phyloP scores from a whole-genome alignment of 2,888 invertebrate species.

The Galeopsomyia nigrocyanea region DNA sequence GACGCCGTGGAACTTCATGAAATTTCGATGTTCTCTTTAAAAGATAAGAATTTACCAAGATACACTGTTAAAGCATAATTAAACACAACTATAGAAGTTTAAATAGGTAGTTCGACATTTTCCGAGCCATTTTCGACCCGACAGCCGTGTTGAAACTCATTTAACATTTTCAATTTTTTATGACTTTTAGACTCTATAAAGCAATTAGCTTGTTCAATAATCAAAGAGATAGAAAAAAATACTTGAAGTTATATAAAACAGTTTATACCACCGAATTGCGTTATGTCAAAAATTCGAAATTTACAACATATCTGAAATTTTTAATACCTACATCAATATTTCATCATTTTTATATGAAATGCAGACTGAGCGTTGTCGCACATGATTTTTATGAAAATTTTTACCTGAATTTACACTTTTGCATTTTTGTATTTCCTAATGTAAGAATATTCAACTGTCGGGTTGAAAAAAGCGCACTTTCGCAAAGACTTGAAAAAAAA shows the following conservation, averaged over 20 bases:
- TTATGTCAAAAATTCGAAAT: background rate
- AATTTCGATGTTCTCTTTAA: slow-evolving; percentile 44
- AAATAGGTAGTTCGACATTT: slow-evolving; percentile 45
- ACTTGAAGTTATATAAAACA: background rate
- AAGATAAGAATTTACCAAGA: slow-evolving; percentile 45
- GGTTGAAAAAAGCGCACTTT: slow-evolving; percentile 44
- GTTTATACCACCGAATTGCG: background rate
- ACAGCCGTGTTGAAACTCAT: slow-evolving; percentile 20
- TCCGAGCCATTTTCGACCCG: slow-evolving; percentile 47
- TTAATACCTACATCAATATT: slow-evolving; percentile 28
- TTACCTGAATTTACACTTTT: slow-evolving; percentile 45
- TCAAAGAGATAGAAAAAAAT: background rate
- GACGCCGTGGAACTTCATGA: slow-evolving; percentile 28
- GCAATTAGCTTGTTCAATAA: background rate
- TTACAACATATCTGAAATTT: slow-evolving; percentile 28
- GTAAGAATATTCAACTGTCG: slow-evolving; percentile 38
- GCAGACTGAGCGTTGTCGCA: slow-evolving; percentile 31
- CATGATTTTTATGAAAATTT: slow-evolving; percentile 30
- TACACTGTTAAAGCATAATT: slow-evolving; percentile 47
- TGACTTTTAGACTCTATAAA: slow-evolving; percentile 5
- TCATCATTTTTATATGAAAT: slow-evolving; percentile 35
- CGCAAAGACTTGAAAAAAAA: slow-evolving; percentile 42
- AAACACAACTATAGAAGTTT: slow-evolving; percentile 47
- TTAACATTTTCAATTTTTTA: background rate
- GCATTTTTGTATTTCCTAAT: slow-evolving; percentile 46